Evolutionary conservation across 92 coral and sea anemone species (phyloP).

Genomic region (Chrysogorgia sp.): DNA sequence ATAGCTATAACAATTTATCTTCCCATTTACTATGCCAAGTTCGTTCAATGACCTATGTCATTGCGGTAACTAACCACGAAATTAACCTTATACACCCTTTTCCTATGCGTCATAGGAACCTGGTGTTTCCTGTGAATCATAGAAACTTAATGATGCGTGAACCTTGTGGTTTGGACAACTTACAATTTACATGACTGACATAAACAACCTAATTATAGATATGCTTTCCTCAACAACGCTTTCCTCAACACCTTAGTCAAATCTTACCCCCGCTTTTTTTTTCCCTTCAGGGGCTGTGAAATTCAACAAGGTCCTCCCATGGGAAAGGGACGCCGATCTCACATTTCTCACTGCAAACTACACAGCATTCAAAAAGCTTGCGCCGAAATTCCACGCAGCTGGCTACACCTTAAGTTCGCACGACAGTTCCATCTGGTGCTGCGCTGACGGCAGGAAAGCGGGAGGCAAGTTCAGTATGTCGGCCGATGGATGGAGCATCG

Average conservation of each 20-base stretch:
- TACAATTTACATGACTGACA: too few species aligned
- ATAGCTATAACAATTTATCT: too few species aligned
- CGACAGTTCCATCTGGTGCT: slow-evolving; percentile 85
- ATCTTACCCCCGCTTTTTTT: background rate
- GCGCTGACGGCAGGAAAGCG: slow-evolving; percentile 92
- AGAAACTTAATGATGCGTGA: too few species aligned
- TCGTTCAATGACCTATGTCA: too few species aligned
- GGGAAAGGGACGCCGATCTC: slow-evolving; percentile 99
- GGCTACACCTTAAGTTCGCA: slow-evolving; percentile 74
- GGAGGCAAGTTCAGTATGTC: slow-evolving; percentile 88
- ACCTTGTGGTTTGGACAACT: too few species aligned
- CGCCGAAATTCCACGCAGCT: slow-evolving; percentile 61
- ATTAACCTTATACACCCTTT: too few species aligned
- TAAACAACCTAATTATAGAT: too few species aligned
- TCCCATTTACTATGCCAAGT: too few species aligned
- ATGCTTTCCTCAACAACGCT: too few species aligned
- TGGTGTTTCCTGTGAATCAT: too few species aligned
- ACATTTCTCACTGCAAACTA: slow-evolving; percentile 93
- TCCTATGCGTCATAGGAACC: too few species aligned
- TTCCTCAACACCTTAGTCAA: background rate
- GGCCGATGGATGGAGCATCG: slow-evolving; percentile 81
- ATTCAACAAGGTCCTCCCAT: slow-evolving; percentile 91
- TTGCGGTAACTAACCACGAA: too few species aligned
- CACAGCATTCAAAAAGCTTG: slow-evolving; percentile 80
- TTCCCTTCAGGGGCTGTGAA: slow-evolving; percentile 82